Evolutionary conservation across 1,140 invertebrate genomes (phyloP).

Genomic region (Danaus plexippus): DNA sequence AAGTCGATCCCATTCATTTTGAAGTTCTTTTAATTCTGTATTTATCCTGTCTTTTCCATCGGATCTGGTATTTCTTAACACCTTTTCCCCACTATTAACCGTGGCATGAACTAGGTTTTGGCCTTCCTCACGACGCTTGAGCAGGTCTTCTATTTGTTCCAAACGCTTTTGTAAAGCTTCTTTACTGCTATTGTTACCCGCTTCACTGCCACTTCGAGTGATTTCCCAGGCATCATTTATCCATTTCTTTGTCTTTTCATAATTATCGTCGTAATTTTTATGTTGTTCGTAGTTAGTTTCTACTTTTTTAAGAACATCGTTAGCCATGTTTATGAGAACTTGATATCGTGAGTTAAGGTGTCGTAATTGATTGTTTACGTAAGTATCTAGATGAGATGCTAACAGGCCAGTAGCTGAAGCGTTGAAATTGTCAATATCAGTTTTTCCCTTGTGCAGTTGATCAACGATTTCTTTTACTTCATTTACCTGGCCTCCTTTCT

Average conservation of each 20-base stretch:
- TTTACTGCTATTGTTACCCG: constrained; percentile 83
- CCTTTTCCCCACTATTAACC: constrained; percentile 94
- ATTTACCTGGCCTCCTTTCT: constrained; percentile 88
- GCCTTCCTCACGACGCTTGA: constrained; percentile 89
- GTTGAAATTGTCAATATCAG: constrained; percentile 88
- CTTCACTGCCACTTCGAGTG: constrained; percentile 84
- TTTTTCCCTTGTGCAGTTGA: constrained; percentile 84
- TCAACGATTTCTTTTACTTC: constrained; percentile 85
- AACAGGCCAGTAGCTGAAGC: constrained; percentile 81
- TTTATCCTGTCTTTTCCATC: constrained; percentile 92
- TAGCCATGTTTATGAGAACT: constrained; percentile 90
- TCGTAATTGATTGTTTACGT: constrained; percentile 91
- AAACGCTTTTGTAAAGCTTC: constrained; percentile 88
- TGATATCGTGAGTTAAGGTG: constrained; percentile 93
- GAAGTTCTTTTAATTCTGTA: constrained; percentile 89
- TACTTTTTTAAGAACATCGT: constrained; percentile 94
- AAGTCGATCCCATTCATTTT: constrained; percentile 93
- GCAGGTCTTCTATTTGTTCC: constrained; percentile 85
- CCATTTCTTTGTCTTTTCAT: constrained; percentile 88
- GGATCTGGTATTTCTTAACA: constrained; percentile 87
- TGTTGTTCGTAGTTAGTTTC: constrained; percentile 93
- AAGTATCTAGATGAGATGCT: constrained; percentile 89
- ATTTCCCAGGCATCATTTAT: constrained; percentile 89
- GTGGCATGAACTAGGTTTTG: constrained; percentile 91
- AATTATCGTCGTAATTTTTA: constrained; percentile 84